A percentile compares a stretch with the other conserved stretches of the same genome.
These are phyloP conservation scores for Cataglyphis hispanica DNA, from an alignment of 1,140 invertebrate genomes.

Conservation along the genomic window DNA sequence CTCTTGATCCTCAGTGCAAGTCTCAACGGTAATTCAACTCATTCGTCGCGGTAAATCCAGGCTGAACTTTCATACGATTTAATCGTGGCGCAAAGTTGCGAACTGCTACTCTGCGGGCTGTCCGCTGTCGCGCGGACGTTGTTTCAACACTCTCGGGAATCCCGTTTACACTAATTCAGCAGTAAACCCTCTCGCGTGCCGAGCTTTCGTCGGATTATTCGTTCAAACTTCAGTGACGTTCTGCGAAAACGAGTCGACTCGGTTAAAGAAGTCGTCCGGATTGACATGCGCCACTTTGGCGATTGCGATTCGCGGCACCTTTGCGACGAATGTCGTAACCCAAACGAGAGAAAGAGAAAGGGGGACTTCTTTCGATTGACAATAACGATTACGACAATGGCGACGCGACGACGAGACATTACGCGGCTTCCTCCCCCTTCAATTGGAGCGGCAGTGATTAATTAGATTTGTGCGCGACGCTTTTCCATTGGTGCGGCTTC, in stretches of 20 bases:
- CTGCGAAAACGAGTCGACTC: slow-evolving; percentile 2
- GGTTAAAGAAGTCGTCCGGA: neutral
- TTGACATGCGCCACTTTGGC: neutral
- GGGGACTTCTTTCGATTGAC: neutral
- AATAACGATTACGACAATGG: neutral
- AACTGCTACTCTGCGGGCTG: slow-evolving; percentile 6
- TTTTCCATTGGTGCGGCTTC: slow-evolving; percentile 28
- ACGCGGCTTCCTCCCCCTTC: slow-evolving; percentile 45
- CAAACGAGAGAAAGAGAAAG: neutral
- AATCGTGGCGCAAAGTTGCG: slow-evolving; percentile 2
- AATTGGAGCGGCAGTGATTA: slow-evolving; percentile 24
- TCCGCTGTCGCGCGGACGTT: neutral
- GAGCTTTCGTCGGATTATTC: neutral
- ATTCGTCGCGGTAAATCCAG: neutral
- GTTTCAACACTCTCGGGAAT: slow-evolving; percentile 13
- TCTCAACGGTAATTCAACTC: slow-evolving; percentile 10
- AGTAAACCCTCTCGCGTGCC: neutral
- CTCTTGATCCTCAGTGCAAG: neutral
- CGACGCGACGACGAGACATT: slow-evolving; percentile 26
- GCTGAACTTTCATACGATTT: slow-evolving; percentile 31
- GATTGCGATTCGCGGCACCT: slow-evolving; percentile 25
- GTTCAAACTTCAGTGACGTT: neutral
- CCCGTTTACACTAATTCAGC: slow-evolving; percentile 18
- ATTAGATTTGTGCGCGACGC: slow-evolving; percentile 38
- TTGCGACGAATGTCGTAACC: slow-evolving; percentile 29